Conservation (phyloP, 1,140 invertebrate species). For the Nomia melanderi region DNA sequence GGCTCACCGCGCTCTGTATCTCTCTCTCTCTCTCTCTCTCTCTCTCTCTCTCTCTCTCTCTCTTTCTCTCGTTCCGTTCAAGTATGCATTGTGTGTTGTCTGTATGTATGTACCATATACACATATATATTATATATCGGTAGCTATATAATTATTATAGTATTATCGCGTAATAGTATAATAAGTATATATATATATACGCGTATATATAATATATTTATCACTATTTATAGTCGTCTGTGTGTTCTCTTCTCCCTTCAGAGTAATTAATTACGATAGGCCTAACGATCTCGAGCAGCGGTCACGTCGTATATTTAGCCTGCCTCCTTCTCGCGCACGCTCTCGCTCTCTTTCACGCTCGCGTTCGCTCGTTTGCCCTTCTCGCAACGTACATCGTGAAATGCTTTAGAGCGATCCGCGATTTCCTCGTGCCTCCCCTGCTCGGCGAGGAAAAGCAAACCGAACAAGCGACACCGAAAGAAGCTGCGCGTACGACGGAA, state of each 20-base stretch:
- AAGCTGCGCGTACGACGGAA: slow-evolving; percentile 45
- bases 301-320: slow-evolving; percentile 30
- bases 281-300: slow-evolving; percentile 60
- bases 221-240: slow-evolving; percentile 56
- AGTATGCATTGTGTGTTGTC: slow-evolving; percentile 43
- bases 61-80: slow-evolving; percentile 31
- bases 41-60: too few relatives aligned
- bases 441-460: slow-evolving; percentile 41
- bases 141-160: too few relatives aligned
- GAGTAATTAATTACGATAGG: slow-evolving; percentile 56
- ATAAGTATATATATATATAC: background rate
- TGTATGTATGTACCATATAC: slow-evolving; percentile 30
- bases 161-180: too few relatives aligned
- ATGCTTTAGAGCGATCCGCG: background rate
- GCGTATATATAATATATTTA: slow-evolving; percentile 43
- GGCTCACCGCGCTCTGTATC: slow-evolving; percentile 41
- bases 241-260: slow-evolving; percentile 19
- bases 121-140: background rate
- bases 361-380: slow-evolving; percentile 32
- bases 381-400: too few relatives aligned
- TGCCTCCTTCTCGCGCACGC: slow-evolving; percentile 14
- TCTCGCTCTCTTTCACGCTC: slow-evolving; percentile 17
- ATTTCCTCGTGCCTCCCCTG: background rate
- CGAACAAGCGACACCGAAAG: slow-evolving; percentile 58
- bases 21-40: too few relatives aligned